A percentile compares a stretch with the other conserved stretches of the same genome.
These are phyloP conservation scores for Papilio machaon DNA, from an alignment of 1,140 invertebrate genomes.

Conservation along the genomic window DNA sequence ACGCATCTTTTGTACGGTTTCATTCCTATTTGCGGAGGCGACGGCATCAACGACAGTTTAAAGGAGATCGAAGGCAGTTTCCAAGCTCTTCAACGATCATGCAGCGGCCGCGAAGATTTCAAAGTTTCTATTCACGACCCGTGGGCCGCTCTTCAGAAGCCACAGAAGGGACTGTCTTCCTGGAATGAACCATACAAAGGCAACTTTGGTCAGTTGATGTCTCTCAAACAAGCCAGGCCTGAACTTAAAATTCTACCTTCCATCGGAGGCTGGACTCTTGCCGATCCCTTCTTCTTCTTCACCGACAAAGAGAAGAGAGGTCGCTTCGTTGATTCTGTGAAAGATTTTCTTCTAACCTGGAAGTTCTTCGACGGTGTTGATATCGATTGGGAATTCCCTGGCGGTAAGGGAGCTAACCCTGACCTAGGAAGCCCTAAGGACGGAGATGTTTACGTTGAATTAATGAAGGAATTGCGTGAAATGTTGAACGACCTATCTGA, in stretches of 20 bases:
- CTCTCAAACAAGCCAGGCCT: constrained; percentile 72
- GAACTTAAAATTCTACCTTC: constrained; percentile 77
- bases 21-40: constrained; percentile 76
- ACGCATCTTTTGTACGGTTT: constrained; percentile 77
- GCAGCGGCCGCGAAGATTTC: constrained; percentile 76
- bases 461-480: constrained; percentile 76
- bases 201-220: constrained; percentile 78
- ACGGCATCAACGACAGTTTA: constrained; percentile 78
- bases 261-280: constrained; percentile 76
- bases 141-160: constrained; percentile 78
- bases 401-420: constrained; percentile 76
- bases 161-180: constrained; percentile 72
- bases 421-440: constrained; percentile 70
- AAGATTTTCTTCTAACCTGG: constrained; percentile 76
- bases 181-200: constrained; percentile 80
- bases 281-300: constrained; percentile 79
- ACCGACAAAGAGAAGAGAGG: constrained; percentile 67
- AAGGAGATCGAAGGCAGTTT: constrained; percentile 80
- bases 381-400: constrained; percentile 79
- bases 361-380: constrained; percentile 79
- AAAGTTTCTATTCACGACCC: constrained; percentile 78
- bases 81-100: constrained; percentile 74
- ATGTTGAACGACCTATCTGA: constrained; percentile 72
- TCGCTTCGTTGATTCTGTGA: constrained; percentile 74
- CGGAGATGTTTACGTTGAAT: constrained; percentile 63